Percentiles rank a stretch among this genome's conserved stretches.
Conservation (phyloP, 2,113 vertebrate species). For the Hypanus sabinus region DNA sequence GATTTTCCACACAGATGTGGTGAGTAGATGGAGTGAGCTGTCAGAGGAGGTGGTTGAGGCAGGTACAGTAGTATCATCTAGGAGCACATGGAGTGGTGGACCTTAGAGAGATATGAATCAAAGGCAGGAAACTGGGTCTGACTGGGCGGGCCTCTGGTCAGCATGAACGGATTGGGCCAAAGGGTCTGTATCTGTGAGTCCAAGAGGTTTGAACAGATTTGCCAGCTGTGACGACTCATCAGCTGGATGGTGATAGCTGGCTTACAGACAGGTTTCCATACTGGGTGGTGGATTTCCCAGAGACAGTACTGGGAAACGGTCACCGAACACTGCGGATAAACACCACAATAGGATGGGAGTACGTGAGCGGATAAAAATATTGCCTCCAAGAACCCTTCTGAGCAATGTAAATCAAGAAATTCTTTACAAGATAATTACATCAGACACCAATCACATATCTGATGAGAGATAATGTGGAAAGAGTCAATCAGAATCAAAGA, state of each 20-base stretch:
- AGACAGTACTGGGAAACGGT: neutral
- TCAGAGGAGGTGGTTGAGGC: no score
- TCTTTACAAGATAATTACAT: neutral
- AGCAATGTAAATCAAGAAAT: neutral
- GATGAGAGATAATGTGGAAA: neutral
- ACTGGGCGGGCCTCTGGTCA: no score
- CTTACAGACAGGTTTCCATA: neutral
- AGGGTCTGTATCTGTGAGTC: no score
- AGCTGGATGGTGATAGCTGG: neutral
- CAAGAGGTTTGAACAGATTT: neutral
- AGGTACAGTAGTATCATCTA: no score
- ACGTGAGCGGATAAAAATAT: neutral
- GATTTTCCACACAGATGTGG: no score
- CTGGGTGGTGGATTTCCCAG: neutral
- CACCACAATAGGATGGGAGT: neutral
- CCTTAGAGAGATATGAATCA: no score
- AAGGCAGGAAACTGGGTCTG: no score
- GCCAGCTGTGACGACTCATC: neutral
- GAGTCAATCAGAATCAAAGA: neutral
- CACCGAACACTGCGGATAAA: neutral
- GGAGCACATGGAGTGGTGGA: no score
- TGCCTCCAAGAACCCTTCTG: no score
- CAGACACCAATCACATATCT: neutral
- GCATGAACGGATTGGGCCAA: no score
- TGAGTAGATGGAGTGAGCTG: no score